Evolutionary conservation across 2,888 invertebrate species (phyloP).

Genomic region (Fissipunctia ypsillon): DNA sequence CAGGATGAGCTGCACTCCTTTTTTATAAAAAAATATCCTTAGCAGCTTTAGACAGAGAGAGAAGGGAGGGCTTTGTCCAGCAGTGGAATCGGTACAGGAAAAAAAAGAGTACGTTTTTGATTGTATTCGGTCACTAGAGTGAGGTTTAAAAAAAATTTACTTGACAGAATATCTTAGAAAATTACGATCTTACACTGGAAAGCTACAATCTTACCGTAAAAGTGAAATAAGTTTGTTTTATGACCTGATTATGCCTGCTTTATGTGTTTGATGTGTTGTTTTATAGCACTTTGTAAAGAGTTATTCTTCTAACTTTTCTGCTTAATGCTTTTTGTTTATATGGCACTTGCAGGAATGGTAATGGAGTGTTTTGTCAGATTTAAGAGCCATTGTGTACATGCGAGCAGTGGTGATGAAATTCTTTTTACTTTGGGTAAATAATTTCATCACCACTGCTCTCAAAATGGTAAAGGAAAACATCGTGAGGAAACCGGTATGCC

Average conservation of each 20-base stretch:
- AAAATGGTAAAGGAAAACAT: too few species aligned
- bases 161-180: background rate
- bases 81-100: background rate
- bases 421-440: too few species aligned
- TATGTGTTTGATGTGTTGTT: conserved; percentile 15
- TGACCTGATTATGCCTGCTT: background rate
- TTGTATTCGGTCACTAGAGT: background rate
- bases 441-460: too few species aligned
- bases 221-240: conserved; percentile 24
- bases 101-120: background rate
- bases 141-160: background rate
- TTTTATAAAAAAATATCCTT: background rate
- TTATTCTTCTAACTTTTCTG: conserved; percentile 38
- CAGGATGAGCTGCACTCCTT: background rate
- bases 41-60: background rate
- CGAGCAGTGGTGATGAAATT: too few species aligned
- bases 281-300: conserved; percentile 12
- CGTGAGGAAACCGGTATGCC: too few species aligned
- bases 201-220: background rate
- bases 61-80: background rate
- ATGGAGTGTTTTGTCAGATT: conserved; percentile 51
- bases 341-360: conserved; percentile 37
- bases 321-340: conserved; percentile 30
- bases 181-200: too few species aligned
- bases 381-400: conserved; percentile 30